Base-by-base conservation (phyloP, 2,888 invertebrate genomes). In the Nesidiocoris tenuis region DNA sequence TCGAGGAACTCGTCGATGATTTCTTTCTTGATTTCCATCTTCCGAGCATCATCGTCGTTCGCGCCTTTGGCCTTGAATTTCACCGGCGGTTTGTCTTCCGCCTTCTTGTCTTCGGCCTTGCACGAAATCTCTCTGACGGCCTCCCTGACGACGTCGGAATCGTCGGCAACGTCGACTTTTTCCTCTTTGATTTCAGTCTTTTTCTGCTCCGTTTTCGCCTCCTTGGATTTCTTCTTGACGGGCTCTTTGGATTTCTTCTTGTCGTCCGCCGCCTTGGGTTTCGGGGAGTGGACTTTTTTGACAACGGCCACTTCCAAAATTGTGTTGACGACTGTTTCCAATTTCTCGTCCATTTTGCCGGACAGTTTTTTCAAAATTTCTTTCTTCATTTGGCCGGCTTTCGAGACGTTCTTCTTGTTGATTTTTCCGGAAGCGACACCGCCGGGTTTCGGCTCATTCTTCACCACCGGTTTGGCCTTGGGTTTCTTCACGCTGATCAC, bases 141-240 rank as follows among this genome's bases (percentile, higher is more conserved):
- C 72, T 80, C 68, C 67, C 74, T 72, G 21, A 71, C 77, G 72
- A 55, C 67, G 68, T 79, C 76, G 63, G 76, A 67, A 72, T 75
- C 19, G 9, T 64, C 75, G 72, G 79, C 67, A 71, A 75, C 61
- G 17, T 76, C 55, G 18, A 72, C 74, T 25, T 76, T 81, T 81
- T 19, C 80, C 61, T 70, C 76, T 79, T 80, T 66, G 80, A 81
- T 71, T 64, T 71, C 70, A 63, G 56, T 75, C 71, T 80, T 80
- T 63, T 80, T 78, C 3, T 72, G 74, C 74, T 80, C 79, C 7
- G 79, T 79, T 78, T 78, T 78, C 54, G 56, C 65, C 61, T 79
- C 77, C 74, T 79, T 79, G 19, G 66, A 18, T 5, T 74, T 59
- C 55, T 25, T 77, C 57, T 25, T 77, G 17, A 61, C 72, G 12